Conservation (phyloP, 2,797 vertebrate species). For the Enteromius fasciolatus region DNA sequence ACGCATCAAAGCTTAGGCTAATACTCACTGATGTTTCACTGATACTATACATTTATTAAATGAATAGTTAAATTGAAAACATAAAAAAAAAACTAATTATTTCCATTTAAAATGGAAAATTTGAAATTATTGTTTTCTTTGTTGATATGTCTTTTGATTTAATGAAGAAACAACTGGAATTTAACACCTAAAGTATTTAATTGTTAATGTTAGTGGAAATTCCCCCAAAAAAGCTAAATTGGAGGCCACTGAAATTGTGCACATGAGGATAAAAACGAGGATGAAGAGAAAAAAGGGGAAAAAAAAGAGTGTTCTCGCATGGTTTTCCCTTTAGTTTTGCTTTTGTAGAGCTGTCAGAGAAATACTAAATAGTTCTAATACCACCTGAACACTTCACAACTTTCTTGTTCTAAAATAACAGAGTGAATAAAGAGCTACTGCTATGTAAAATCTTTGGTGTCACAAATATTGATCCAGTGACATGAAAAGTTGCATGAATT, state of each 20-base stretch:
- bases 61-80: not conserved
- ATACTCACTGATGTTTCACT: not conserved
- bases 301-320: not conserved
- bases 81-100: not conserved
- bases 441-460: not conserved
- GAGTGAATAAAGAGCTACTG: not conserved
- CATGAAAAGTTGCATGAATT: not conserved
- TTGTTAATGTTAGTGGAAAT: constrained; percentile 1
- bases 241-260: not conserved
- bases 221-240: not conserved
- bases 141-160: not conserved
- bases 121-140: not conserved
- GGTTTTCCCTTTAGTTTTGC: not conserved
- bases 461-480: not conserved
- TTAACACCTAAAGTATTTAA: not conserved
- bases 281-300: not conserved
- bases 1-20: not conserved
- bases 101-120: not conserved
- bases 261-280: not conserved
- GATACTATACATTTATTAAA: not conserved
- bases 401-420: not conserved
- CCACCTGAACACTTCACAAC: not conserved
- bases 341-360: not conserved
- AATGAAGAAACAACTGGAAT: not conserved
- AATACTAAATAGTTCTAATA: not conserved